A percentile compares a stretch with the other conserved stretches of the same genome.
Evolutionary conservation across 2,113 vertebrate species (phyloP).

Genomic region (Pelodiscus sinensis): DNA sequence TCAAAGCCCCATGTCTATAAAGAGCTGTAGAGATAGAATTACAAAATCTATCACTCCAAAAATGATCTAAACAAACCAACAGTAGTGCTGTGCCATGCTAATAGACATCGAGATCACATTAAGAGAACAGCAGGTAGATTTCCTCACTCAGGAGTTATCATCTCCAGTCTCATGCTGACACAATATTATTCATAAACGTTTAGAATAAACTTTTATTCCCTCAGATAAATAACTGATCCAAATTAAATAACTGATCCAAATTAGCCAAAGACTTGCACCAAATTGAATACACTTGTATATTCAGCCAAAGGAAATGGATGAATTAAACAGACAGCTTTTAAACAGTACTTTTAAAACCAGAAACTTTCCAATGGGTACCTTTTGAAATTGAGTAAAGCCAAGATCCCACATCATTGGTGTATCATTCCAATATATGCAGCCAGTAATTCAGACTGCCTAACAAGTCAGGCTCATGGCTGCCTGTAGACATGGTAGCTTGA

Average conservation of each 20-base stretch:
- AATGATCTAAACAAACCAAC: constrained; percentile 60
- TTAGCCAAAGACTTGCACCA: constrained; percentile 12
- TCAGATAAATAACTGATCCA: constrained; percentile 29
- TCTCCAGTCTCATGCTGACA: not conserved
- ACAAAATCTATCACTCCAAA: constrained; percentile 57
- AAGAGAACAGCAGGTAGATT: constrained; percentile 40
- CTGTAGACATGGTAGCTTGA: not conserved
- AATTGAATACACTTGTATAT: constrained; percentile 24
- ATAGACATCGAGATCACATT: constrained; percentile 29
- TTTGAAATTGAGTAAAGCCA: constrained; percentile 24
- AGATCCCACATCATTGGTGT: not conserved
- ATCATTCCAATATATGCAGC: not conserved
- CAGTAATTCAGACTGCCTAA: not conserved
- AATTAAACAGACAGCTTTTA: constrained; percentile 18
- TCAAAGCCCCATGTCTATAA: constrained; percentile 32
- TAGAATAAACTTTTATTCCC: constrained; percentile 2
- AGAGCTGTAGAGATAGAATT: constrained; percentile 53
- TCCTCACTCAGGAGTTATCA: constrained; percentile 37
- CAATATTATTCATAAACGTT: constrained; percentile 35
- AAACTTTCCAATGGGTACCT: not conserved
- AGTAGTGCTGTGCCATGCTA: constrained; percentile 20
- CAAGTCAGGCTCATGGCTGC: not conserved
- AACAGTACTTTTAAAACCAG: not conserved
- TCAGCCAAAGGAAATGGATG: constrained; percentile 38
- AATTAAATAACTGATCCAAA: constrained; percentile 24